phyloP scores from a whole-genome alignment of 2,797 vertebrate species.

The Sardinella longiceps region DNA sequence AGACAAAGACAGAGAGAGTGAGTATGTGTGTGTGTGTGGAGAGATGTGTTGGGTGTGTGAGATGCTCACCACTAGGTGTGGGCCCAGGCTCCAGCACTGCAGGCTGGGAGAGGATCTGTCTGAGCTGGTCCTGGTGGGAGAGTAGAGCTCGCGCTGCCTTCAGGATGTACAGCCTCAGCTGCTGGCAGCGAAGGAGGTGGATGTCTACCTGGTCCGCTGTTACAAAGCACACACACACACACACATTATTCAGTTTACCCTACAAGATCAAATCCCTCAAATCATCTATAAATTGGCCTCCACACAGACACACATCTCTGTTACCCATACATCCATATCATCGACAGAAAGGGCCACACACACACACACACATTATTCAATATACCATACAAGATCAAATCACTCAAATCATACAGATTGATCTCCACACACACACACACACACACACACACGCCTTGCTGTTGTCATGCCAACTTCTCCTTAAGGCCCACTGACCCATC shows the following conservation, averaged over 20 bases:
- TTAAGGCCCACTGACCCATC: not conserved
- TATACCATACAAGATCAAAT: too few relatives aligned
- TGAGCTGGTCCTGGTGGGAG: constrained; percentile 92
- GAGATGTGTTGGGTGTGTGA: too few relatives aligned
- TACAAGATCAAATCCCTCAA: too few relatives aligned
- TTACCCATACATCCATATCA: not conserved
- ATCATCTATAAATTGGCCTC: too few relatives aligned
- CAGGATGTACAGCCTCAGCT: constrained; percentile 91
- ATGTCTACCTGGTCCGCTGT: constrained; percentile 92
- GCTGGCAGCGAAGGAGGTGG: constrained; percentile 90
- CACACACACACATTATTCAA: not conserved
- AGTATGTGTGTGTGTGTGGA: not conserved
- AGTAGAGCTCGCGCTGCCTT: constrained; percentile 95
- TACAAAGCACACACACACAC: constrained; percentile 18
- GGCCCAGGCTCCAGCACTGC: constrained; percentile 83
- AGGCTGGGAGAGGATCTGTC: constrained; percentile 94
- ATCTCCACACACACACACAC: not conserved
- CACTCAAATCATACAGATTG: too few relatives aligned
- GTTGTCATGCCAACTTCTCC: not conserved
- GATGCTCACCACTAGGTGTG: constrained; percentile 77
- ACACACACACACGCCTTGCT: not conserved
- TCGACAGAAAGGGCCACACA: not conserved
- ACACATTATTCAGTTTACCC: too few relatives aligned
- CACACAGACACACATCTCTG: not conserved
- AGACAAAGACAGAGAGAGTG: not conserved